Percentiles rank a stretch among this genome's conserved stretches.
Conservation (phyloP, 2,888 invertebrate species). For the Ophion costatus region DNA sequence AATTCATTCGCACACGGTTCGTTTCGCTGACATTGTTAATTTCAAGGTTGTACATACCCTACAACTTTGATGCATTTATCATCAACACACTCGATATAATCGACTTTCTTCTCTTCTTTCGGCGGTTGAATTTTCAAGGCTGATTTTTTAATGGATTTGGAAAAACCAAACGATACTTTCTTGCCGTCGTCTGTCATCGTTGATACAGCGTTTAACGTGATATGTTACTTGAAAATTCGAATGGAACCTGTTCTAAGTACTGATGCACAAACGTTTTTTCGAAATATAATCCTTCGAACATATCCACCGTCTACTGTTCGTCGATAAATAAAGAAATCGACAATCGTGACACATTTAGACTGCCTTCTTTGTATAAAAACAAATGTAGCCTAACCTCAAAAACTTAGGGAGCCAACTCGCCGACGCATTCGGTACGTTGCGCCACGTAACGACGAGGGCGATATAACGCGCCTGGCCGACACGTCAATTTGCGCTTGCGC, state of each 20-base stretch:
- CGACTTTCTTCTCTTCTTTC: slow-evolving; percentile 85
- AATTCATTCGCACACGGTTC: background rate
- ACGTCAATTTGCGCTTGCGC: background rate
- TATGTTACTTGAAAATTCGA: background rate
- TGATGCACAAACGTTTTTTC: background rate
- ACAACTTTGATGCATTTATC: slow-evolving; percentile 90
- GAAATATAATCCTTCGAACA: slow-evolving; percentile 24
- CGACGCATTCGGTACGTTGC: slow-evolving; percentile 1
- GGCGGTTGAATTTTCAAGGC: slow-evolving; percentile 80
- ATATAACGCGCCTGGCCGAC: background rate
- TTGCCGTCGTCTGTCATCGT: slow-evolving; percentile 85
- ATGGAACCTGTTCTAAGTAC: background rate
- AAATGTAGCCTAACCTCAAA: slow-evolving; percentile 35
- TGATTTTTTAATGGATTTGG: slow-evolving; percentile 87
- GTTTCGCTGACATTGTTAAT: background rate
- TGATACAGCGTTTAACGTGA: slow-evolving; percentile 10
- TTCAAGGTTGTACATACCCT: slow-evolving; percentile 85
- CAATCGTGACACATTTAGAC: background rate
- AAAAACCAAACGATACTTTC: slow-evolving; percentile 93
- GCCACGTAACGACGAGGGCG: background rate
- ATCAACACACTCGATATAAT: slow-evolving; percentile 91
- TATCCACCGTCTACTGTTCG: background rate
- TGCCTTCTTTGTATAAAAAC: slow-evolving; percentile 20
- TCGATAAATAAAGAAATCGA: slow-evolving; percentile 17
- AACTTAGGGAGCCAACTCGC: background rate